Base-by-base conservation (phyloP, 2,113 vertebrate genomes). In the Percina caprodes region DNA sequence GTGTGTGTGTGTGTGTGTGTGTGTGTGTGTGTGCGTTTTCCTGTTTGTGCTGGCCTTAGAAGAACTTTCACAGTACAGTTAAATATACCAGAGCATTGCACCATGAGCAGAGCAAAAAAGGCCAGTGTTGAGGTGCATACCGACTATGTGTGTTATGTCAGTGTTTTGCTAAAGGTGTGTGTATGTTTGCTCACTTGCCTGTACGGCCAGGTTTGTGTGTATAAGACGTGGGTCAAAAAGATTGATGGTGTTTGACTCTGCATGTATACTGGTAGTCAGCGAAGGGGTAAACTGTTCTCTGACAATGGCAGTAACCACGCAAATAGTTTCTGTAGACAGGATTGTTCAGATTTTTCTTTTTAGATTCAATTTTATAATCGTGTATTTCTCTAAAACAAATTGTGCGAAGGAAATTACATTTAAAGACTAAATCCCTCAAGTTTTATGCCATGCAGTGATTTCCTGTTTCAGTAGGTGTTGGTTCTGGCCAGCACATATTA, bases 181-280 rank as follows among this genome's bases (percentile, higher is more conserved):
- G 85, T 69, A 39, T 87, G 70, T 91, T 91, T 90, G 76, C 70
- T 72, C 54, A 66, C 61, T 65, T 49, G 30, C 55, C 62, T 77
- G 74, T 79, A 68, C 58, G 21, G 42, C 62, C 21, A 39, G 74
- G 63, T 77, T 14, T 81, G 79, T 66, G 46, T 69, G 51, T 26
- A 19, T 3, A 7, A 48, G 74, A 82, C n/a, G 19, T 62, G 9
- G 45, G 10, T 49, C 46, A 19, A 39, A 72, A 79, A 63, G 46
- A 60, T 33, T 4, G 46, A 55, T 42, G 16, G 0, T 18, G 12
- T 46, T 79, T 79, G 63, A 52, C 35, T 21, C 23, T 18, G 14
- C 42, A 3, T 66, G 21, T 70, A 42, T 42, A 69, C 24, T 21
- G 5, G 23, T 18, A 9, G 10, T 18, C 30, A 21, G 16, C 12